phyloP scores from a whole-genome alignment of 2,113 vertebrate genomes.

The Pseudorhombus dupliciocellatus region DNA sequence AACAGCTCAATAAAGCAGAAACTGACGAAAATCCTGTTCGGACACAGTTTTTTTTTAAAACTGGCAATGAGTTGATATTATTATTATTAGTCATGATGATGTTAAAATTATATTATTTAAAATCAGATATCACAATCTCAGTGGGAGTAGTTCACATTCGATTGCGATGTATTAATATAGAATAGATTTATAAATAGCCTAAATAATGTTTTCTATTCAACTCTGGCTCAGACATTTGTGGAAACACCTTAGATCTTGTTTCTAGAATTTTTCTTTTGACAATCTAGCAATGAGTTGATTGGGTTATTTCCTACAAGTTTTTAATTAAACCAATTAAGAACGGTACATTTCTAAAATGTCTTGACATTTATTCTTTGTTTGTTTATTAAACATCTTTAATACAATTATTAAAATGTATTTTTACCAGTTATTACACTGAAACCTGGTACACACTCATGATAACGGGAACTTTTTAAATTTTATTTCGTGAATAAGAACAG shows the following conservation, averaged over 20 bases:
- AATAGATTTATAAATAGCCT: background rate
- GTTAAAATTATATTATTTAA: background rate
- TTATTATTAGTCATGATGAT: conserved; percentile 13
- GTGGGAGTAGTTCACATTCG: background rate
- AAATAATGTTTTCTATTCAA: background rate
- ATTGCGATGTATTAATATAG: background rate
- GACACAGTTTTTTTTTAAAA: conserved; percentile 1
- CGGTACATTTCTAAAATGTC: too few relatives aligned
- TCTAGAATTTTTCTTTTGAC: background rate
- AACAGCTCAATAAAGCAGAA: conserved; percentile 7
- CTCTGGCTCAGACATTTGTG: background rate
- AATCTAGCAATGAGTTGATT: too few relatives aligned
- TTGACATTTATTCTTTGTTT: too few relatives aligned
- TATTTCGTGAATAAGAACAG: background rate
- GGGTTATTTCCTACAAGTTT: too few relatives aligned
- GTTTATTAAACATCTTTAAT: background rate
- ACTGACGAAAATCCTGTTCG: background rate
- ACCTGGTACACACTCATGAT: too few relatives aligned
- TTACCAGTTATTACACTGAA: background rate
- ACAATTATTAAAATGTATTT: too few relatives aligned
- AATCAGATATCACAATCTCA: background rate
- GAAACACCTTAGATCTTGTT: background rate
- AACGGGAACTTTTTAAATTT: background rate
- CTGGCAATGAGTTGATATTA: conserved; percentile 12
- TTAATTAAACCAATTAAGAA: too few relatives aligned